phyloP scores from a whole-genome alignment of 2,888 invertebrate species.

The Piscicola geometra region DNA sequence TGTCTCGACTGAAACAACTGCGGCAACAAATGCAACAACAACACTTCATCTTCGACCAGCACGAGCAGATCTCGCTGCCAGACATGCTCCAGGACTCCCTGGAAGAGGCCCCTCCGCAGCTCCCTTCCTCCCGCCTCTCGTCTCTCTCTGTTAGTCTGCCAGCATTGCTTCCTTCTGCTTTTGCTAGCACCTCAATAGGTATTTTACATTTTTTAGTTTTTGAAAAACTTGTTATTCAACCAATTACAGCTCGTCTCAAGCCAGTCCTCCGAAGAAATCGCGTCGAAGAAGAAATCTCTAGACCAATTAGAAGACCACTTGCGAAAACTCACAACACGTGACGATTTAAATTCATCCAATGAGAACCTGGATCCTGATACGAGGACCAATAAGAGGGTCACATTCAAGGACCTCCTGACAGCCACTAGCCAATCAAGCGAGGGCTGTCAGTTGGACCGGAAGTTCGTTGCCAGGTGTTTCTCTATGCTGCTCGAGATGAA shows the following conservation, averaged over 20 bases:
- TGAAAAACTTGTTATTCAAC: background rate
- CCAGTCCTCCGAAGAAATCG: background rate
- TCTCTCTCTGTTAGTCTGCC: background rate
- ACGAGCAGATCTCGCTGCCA: background rate
- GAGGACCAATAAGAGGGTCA: background rate
- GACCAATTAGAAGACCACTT: background rate
- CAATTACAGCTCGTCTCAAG: background rate
- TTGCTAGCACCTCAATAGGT: too few species aligned
- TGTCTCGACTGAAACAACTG: constrained; percentile 1
- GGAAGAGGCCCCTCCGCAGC: background rate
- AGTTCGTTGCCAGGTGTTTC: background rate
- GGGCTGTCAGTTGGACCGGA: background rate
- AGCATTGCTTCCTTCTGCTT: too few species aligned
- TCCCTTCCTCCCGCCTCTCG: background rate
- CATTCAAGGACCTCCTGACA: background rate
- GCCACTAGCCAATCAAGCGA: too few species aligned
- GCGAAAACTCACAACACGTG: background rate
- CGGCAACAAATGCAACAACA: constrained; percentile 11
- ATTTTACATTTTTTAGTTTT: background rate
- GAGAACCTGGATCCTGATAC: background rate
- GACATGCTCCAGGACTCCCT: background rate
- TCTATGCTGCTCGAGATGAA: background rate
- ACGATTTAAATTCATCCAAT: too few species aligned
- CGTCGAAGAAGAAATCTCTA: background rate
- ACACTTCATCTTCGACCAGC: background rate